Evolutionary conservation across 2,113 vertebrate species (phyloP).

Genomic region (Grus americana): DNA sequence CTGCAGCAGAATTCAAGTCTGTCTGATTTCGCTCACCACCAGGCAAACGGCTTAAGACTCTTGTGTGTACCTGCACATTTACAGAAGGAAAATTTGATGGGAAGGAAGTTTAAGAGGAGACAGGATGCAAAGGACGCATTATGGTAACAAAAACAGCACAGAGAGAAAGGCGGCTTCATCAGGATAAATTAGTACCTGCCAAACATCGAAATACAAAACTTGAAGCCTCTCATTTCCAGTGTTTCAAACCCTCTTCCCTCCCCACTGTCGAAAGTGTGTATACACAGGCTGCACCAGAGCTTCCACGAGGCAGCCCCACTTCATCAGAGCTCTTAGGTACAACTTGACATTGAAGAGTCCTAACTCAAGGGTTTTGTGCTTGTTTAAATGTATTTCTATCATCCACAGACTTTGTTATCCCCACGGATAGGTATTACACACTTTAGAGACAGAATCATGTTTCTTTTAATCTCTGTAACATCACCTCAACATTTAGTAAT

Average conservation of each 20-base stretch:
- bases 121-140: neutral
- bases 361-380: neutral
- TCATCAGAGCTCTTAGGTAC: neutral
- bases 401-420: neutral
- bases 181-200: neutral
- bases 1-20: neutral
- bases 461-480: neutral
- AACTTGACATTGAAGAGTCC: neutral
- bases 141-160: neutral
- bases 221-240: neutral
- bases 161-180: neutral
- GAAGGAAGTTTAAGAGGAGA: neutral
- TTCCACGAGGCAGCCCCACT: too few species aligned
- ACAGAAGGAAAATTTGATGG: neutral
- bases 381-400: neutral
- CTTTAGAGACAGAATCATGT: neutral
- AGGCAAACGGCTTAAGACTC: neutral
- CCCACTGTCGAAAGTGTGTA: neutral
- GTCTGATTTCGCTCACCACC: neutral
- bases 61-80: neutral
- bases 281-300: neutral
- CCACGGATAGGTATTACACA: neutral
- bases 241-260: neutral
- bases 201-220: neutral
- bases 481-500: neutral